A percentile compares a stretch with the other conserved stretches of the same genome.
phyloP scores from a whole-genome alignment of 1,140 invertebrate genomes.

The Adelges cooleyi region DNA sequence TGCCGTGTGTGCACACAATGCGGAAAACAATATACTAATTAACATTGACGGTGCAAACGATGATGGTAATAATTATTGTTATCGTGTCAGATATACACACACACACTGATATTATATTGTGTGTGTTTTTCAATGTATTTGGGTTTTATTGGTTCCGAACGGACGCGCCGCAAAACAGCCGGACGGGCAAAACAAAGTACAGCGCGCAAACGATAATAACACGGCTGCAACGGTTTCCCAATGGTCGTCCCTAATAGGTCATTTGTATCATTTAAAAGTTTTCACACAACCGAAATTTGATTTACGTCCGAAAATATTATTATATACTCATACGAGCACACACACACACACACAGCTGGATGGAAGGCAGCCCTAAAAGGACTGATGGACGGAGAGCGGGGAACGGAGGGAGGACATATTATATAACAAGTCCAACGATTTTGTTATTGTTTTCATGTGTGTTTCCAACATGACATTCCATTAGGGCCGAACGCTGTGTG shows the following conservation, averaged over 20 bases:
- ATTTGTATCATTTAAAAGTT: slow-evolving; percentile 21
- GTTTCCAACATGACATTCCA: too few relatives aligned
- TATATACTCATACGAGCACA: not conserved
- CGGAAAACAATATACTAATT: too few relatives aligned
- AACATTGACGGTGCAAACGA: not conserved
- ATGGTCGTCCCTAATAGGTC: not conserved
- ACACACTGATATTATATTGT: too few relatives aligned
- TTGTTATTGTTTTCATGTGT: too few relatives aligned
- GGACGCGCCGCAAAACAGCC: not conserved
- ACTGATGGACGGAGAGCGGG: not conserved
- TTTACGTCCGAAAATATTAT: slow-evolving; percentile 9
- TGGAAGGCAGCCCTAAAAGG: not conserved
- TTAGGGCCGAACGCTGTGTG: too few relatives aligned
- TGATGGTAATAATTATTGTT: not conserved
- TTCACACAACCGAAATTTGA: not conserved
- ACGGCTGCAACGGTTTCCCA: too few relatives aligned
- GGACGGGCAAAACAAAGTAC: not conserved
- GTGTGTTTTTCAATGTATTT: too few relatives aligned
- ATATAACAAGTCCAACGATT: too few relatives aligned
- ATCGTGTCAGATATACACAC: too few relatives aligned
- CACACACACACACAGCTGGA: not conserved
- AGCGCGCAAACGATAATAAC: not conserved
- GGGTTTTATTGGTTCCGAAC: not conserved
- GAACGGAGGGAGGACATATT: too few relatives aligned
- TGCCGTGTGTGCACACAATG: too few relatives aligned